A percentile compares a stretch with the other conserved stretches of the same genome.
Conservation (phyloP, 2,113 vertebrate species). For the Phalacrocorax pelagicus region DNA sequence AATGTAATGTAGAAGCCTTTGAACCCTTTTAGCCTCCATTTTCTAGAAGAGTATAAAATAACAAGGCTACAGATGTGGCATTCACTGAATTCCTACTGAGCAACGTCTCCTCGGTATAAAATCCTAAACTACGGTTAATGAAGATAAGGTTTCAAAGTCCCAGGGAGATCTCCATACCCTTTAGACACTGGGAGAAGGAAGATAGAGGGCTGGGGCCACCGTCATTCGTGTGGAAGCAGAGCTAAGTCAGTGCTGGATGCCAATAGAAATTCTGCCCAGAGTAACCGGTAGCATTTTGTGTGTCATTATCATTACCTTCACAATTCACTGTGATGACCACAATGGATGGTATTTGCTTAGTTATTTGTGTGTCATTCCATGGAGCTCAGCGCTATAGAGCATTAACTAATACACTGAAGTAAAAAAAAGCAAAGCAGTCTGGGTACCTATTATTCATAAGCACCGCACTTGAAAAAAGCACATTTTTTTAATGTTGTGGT, state of each 20-base stretch:
- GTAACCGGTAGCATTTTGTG: background rate
- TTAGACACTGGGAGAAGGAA: background rate
- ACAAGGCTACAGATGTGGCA: background rate
- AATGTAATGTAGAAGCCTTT: constrained; percentile 8
- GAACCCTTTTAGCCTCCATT: background rate
- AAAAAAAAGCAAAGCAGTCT: background rate
- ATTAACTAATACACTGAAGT: background rate
- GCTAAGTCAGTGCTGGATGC: background rate
- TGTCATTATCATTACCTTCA: background rate
- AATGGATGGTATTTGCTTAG: background rate
- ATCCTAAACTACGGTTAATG: background rate
- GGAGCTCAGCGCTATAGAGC: background rate
- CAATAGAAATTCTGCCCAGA: background rate
- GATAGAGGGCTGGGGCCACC: background rate
- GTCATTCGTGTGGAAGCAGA: background rate
- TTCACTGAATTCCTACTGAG: background rate
- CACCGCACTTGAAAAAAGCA: constrained; percentile 16
- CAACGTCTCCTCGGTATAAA: background rate
- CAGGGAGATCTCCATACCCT: background rate
- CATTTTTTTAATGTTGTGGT: background rate
- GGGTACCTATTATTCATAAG: constrained; percentile 23
- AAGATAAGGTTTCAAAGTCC: background rate
- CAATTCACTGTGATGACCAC: background rate
- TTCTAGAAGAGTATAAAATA: constrained; percentile 4
- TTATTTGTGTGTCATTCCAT: background rate